Percentiles rank a stretch among this genome's conserved stretches.
Conservation (phyloP, 2,888 invertebrate genomes). For the Thereva nobilitata region DNA sequence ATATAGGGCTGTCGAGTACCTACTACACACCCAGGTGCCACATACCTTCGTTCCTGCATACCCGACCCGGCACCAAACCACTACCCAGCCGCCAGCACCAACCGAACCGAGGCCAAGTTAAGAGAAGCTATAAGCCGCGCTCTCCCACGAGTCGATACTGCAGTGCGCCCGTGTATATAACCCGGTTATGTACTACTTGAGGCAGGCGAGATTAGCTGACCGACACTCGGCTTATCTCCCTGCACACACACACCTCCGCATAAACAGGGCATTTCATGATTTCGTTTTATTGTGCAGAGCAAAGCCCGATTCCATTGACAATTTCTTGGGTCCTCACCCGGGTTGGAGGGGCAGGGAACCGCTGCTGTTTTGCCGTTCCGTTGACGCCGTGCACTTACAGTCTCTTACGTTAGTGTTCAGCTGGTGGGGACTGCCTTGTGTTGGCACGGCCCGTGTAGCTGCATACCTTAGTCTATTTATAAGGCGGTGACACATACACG, state of each 20-base stretch:
- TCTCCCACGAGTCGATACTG: slow-evolving; percentile 22
- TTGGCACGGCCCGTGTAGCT: no score
- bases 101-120: not conserved
- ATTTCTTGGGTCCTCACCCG: not conserved
- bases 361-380: no score
- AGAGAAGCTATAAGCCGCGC: not conserved
- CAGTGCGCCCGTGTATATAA: slow-evolving; percentile 7
- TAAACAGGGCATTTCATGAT: not conserved
- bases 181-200: slow-evolving; percentile 9
- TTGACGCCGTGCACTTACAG: no score
- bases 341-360: not conserved
- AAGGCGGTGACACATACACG: not conserved
- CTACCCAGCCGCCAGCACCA: not conserved
- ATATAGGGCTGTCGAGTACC: not conserved
- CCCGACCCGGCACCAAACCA: not conserved
- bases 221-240: no score
- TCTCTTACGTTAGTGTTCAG: no score
- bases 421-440: not conserved
- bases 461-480: no score
- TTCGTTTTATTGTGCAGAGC: not conserved
- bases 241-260: no score
- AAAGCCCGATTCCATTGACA: slow-evolving; percentile 18
- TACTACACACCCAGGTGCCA: not conserved
- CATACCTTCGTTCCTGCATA: not conserved
- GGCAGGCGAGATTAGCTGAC: not conserved